These are phyloP conservation scores for Indicator maculatus DNA, from an alignment of 2,113 vertebrate species.

Conservation along the genomic window DNA sequence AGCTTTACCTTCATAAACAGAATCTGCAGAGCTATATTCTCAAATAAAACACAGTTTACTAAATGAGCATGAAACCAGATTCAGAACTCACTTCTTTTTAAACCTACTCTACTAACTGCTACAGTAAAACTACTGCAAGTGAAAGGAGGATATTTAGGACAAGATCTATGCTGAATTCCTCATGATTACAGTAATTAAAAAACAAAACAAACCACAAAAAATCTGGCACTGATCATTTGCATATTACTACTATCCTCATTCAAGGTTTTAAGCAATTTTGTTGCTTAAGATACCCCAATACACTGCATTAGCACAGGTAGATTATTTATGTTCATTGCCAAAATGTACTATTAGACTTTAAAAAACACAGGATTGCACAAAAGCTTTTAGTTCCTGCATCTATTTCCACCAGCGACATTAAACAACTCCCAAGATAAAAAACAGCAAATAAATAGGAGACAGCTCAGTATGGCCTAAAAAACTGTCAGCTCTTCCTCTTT, in stretches of 20 bases:
- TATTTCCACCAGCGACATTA: background rate
- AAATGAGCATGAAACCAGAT: background rate
- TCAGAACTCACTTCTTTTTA: background rate
- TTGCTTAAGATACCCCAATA: background rate
- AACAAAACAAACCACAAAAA: too few species aligned
- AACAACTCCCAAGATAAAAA: background rate
- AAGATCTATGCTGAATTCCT: background rate
- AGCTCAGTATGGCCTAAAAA: background rate
- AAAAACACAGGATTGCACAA: background rate
- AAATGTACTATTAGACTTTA: background rate
- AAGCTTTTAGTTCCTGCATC: background rate
- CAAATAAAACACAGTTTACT: background rate
- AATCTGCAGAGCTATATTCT: background rate
- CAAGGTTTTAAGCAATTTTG: background rate
- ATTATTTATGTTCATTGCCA: background rate
- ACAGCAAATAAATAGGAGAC: background rate
- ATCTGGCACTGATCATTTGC: background rate
- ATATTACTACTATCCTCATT: background rate
- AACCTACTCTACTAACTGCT: background rate
- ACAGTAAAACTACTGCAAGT: background rate
- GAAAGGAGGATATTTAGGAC: background rate
- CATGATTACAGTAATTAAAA: background rate
- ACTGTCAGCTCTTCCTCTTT: background rate
- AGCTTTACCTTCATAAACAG: conserved; percentile 45
- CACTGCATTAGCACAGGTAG: background rate